Conservation (phyloP, 2,113 vertebrate genomes). For the Vicugna pacos region DNA sequence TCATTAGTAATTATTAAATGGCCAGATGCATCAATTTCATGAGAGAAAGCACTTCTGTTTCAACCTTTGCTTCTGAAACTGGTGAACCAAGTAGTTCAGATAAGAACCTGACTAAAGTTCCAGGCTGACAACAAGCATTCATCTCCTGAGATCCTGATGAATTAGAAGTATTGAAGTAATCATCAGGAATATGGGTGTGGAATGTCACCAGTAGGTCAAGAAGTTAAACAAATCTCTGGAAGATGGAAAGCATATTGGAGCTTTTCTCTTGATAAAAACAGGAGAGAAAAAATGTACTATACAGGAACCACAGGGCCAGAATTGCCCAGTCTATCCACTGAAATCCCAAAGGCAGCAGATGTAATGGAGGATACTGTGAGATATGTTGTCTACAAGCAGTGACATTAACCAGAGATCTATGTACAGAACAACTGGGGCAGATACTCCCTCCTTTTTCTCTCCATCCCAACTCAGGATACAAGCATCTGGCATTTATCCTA, state of each 20-base stretch:
- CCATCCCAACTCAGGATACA: not conserved
- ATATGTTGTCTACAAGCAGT: not conserved
- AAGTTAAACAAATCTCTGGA: constrained; percentile 13
- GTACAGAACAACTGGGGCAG: not conserved
- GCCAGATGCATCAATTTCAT: not conserved
- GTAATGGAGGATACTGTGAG: not conserved
- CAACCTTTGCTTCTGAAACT: not conserved
- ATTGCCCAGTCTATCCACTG: not conserved
- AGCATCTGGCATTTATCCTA: not conserved
- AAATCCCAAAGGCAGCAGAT: not conserved
- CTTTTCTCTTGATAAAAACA: not conserved
- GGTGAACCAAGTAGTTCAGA: not conserved
- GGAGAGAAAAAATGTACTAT: not conserved
- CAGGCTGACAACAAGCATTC: not conserved
- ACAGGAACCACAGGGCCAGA: not conserved
- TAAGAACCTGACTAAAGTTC: not conserved
- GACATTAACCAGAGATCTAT: not conserved
- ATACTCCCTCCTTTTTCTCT: not conserved
- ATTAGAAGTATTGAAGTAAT: not conserved
- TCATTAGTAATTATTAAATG: not conserved
- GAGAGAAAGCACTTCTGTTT: not conserved
- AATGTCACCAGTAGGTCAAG: not conserved
- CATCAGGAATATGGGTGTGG: not conserved
- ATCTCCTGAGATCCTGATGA: not conserved
- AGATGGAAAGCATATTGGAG: not conserved